Conservation (phyloP, 2,797 vertebrate genomes). For the Schizopygopsis pylzovi region DNA sequence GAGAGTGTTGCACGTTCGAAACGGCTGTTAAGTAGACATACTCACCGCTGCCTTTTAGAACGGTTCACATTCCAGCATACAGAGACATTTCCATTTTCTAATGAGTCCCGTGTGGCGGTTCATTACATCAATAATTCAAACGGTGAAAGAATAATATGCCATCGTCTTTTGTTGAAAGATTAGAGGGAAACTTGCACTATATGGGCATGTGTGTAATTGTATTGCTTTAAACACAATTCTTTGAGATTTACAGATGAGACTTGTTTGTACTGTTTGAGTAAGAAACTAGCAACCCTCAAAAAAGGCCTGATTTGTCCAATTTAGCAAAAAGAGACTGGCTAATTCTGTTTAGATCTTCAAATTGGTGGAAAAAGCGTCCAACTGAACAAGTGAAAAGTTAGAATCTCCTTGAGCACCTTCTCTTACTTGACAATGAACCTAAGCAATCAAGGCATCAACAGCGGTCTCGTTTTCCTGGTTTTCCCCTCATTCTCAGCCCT, state of each 20-base stretch:
- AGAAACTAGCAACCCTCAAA: slow-evolving; percentile 26
- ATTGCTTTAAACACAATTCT: slow-evolving; percentile 10
- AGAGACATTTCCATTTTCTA: slow-evolving; percentile 77
- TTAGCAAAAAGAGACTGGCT: slow-evolving; percentile 3
- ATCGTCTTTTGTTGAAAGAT: slow-evolving; percentile 27
- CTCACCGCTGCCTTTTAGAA: slow-evolving; percentile 74
- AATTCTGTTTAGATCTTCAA: neutral
- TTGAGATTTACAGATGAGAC: neutral
- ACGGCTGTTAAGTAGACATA: slow-evolving; percentile 69
- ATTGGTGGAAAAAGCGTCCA: too few species aligned
- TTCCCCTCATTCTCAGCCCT: slow-evolving; percentile 46
- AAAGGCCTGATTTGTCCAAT: slow-evolving; percentile 24
- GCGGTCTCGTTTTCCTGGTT: slow-evolving; percentile 45
- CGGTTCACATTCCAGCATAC: slow-evolving; percentile 72
- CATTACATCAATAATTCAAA: slow-evolving; percentile 76
- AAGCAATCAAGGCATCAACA: slow-evolving; percentile 35
- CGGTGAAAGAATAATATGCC: slow-evolving; percentile 65
- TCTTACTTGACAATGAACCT: slow-evolving; percentile 38
- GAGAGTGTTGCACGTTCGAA: slow-evolving; percentile 13
- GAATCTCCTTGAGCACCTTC: neutral
- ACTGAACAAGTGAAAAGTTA: neutral
- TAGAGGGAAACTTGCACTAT: neutral
- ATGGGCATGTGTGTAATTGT: slow-evolving; percentile 4
- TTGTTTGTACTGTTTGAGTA: slow-evolving; percentile 1
- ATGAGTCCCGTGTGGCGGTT: slow-evolving; percentile 71